A percentile compares a stretch with the other conserved stretches of the same genome.
These are phyloP conservation scores for Andrena haemorrhoa DNA, from an alignment of 2,888 invertebrate species.

Conservation along the genomic window DNA sequence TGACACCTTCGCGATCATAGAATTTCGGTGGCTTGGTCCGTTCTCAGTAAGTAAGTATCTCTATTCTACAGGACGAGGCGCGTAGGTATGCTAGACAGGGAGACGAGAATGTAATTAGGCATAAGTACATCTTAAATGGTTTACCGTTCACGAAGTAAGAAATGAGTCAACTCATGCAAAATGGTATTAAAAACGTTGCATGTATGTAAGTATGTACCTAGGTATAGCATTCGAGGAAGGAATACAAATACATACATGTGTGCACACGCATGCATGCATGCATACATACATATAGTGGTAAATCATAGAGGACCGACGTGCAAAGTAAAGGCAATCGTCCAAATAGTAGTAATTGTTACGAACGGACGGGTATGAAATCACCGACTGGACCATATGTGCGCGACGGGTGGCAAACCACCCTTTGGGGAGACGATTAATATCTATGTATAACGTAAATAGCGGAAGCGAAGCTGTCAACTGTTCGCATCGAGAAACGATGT, in stretches of 20 bases:
- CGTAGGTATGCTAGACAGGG: too few relatives aligned
- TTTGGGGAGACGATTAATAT: constrained; percentile 69
- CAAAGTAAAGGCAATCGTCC: constrained; percentile 65
- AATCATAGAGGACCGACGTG: constrained; percentile 58
- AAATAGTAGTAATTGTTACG: constrained; percentile 76
- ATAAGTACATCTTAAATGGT: too few relatives aligned
- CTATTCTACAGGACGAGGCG: neutral
- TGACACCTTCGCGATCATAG: constrained; percentile 13
- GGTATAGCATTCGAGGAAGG: neutral
- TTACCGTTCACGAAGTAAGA: neutral
- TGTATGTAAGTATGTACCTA: too few relatives aligned
- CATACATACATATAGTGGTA: constrained; percentile 45
- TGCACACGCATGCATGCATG: neutral
- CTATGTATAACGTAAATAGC: constrained; percentile 40
- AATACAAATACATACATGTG: neutral
- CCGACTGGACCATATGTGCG: constrained; percentile 80
- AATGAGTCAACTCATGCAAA: too few relatives aligned
- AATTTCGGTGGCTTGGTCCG: constrained; percentile 17
- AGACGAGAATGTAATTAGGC: too few relatives aligned
- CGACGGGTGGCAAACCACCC: constrained; percentile 78
- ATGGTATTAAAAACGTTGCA: too few relatives aligned
- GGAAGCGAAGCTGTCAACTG: constrained; percentile 22
- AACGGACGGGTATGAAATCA: constrained; percentile 73
- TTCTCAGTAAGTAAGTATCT: neutral
- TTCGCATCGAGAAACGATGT: constrained; percentile 1